Conservation (phyloP, 2,888 invertebrate genomes). For the Drosophila mimica region DNA sequence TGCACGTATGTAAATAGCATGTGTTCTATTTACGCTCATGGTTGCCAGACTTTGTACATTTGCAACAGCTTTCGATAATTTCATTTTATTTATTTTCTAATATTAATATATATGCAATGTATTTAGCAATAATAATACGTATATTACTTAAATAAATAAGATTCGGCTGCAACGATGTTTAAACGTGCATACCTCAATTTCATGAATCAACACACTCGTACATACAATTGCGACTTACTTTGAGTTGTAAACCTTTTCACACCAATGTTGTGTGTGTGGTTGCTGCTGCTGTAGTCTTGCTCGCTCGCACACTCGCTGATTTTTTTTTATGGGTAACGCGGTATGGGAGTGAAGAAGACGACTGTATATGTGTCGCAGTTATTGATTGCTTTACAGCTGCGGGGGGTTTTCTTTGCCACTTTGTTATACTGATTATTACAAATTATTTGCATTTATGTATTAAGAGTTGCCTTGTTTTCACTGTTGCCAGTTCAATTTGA, state of each 20-base stretch:
- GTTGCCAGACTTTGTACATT: conserved; percentile 13
- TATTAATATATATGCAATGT: conserved; percentile 1
- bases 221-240: conserved; percentile 77
- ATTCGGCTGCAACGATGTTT: conserved; percentile 22
- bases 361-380: conserved; percentile 68
- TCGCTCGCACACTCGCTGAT: conserved; percentile 50
- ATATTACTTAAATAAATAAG: not conserved
- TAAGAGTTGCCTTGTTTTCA: conserved; percentile 64
- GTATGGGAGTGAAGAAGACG: conserved; percentile 62
- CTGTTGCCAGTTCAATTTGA: conserved; percentile 54
- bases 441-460: conserved; percentile 55
- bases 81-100: not conserved
- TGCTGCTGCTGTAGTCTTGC: conserved; percentile 47
- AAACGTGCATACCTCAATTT: conserved; percentile 60
- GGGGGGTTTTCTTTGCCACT: conserved; percentile 67
- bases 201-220: conserved; percentile 61
- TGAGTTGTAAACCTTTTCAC: conserved; percentile 81
- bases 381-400: conserved; percentile 67
- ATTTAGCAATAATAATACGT: not conserved
- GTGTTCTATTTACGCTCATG: conserved; percentile 58
- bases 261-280: conserved; percentile 52
- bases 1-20: conserved; percentile 1
- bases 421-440: conserved; percentile 67
- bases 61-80: not conserved
- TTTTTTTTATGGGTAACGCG: conserved; percentile 31